Evolutionary conservation across 1,140 invertebrate genomes (phyloP).

Genomic region (Mercenaria mercenaria): DNA sequence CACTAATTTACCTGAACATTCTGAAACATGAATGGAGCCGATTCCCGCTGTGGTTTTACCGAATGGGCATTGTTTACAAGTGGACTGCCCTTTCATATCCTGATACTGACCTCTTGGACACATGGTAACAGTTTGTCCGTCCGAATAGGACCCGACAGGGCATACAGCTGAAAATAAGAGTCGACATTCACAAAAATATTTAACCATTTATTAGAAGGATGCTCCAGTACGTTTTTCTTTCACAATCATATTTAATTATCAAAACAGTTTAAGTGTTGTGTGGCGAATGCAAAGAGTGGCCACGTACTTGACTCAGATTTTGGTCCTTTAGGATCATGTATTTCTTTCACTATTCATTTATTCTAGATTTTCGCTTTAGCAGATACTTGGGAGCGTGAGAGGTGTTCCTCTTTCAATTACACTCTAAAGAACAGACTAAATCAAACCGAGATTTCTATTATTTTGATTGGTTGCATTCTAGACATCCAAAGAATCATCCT

Average conservation of each 20-base stretch:
- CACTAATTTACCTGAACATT: conserved; percentile 34
- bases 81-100: conserved; percentile 5
- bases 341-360: too few relatives aligned
- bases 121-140: conserved; percentile 14
- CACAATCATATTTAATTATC: not conserved
- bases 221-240: not conserved
- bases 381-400: too few relatives aligned
- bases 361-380: too few relatives aligned
- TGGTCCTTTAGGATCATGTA: not conserved
- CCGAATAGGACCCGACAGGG: conserved; percentile 31
- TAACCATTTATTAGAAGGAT: not conserved
- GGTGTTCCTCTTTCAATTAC: too few relatives aligned
- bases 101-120: conserved; percentile 41
- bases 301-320: too few relatives aligned
- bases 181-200: not conserved
- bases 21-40: not conserved
- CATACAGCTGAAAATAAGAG: conserved; percentile 4
- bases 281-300: not conserved
- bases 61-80: not conserved
- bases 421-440: too few relatives aligned
- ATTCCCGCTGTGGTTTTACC: conserved; percentile 26
- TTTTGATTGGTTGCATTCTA: too few relatives aligned
- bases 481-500: too few relatives aligned
- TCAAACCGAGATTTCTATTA: too few relatives aligned
- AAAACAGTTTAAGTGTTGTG: not conserved